phyloP scores from a whole-genome alignment of 2,797 vertebrate genomes.

The Eremophila alpestris region DNA sequence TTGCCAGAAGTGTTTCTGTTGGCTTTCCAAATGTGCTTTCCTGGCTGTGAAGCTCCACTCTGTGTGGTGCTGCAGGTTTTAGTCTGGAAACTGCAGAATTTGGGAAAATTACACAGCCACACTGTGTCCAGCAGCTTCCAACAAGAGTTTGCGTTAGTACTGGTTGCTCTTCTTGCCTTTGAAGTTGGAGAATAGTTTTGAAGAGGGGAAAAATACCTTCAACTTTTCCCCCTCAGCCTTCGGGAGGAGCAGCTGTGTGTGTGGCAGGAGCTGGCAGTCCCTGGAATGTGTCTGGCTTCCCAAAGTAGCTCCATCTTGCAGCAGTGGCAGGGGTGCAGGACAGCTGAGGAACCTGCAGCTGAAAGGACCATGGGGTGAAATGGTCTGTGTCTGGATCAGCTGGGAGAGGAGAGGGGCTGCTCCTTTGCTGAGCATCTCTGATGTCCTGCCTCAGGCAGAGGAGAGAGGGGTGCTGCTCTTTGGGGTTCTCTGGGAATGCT shows the following conservation, averaged over 20 bases:
- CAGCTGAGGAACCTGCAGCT: background rate
- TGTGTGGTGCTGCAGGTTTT: background rate
- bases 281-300: background rate
- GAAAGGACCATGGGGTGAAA: rapidly evolving
- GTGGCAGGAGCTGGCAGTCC: background rate
- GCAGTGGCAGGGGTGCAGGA: background rate
- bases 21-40: background rate
- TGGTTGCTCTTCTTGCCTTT: background rate
- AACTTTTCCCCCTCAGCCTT: background rate
- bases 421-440: background rate
- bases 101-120: background rate
- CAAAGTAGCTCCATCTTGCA: background rate
- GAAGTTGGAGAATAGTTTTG: background rate
- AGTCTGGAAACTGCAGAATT: background rate
- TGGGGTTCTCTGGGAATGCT: background rate
- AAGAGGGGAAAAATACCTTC: background rate
- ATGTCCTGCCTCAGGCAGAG: background rate
- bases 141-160: background rate
- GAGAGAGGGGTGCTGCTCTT: background rate
- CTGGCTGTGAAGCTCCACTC: background rate
- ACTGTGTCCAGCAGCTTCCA: background rate
- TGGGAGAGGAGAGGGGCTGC: background rate
- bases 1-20: background rate
- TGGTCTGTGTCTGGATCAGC: background rate
- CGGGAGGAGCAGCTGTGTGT: background rate